Evolutionary conservation across 2,888 invertebrate genomes (phyloP).

Genomic region (Sphecodes monilicornis): DNA sequence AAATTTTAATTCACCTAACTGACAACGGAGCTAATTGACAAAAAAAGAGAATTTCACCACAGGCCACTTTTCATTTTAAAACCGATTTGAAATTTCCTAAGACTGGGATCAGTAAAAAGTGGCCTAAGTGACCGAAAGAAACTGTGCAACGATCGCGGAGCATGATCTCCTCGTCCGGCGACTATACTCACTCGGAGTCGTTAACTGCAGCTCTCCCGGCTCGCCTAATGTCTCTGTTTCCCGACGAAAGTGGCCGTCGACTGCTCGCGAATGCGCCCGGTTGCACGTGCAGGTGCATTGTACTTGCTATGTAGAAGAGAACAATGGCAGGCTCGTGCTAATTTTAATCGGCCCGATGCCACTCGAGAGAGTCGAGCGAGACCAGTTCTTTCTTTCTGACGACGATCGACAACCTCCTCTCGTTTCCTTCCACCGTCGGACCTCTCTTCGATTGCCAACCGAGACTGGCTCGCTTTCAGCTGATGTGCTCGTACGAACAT

Average conservation of each 20-base stretch:
- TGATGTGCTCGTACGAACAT: not conserved
- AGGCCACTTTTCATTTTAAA: not conserved
- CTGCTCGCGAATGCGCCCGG: slow-evolving; percentile 9
- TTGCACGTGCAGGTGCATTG: slow-evolving; percentile 48
- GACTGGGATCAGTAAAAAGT: not conserved
- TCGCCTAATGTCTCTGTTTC: not conserved
- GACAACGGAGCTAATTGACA: not conserved
- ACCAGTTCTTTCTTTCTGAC: slow-evolving; percentile 27
- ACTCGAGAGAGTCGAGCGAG: slow-evolving; percentile 45
- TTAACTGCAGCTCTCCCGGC: slow-evolving; percentile 5
- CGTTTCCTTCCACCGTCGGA: not conserved
- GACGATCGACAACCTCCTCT: slow-evolving; percentile 1
- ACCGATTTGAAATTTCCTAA: not conserved
- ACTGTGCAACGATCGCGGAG: not conserved
- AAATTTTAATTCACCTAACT: not conserved
- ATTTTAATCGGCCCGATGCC: slow-evolving; percentile 70
- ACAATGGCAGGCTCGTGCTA: slow-evolving; percentile 68
- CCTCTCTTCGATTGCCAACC: slow-evolving; percentile 19
- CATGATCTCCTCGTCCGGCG: not conserved
- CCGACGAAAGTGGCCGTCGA: slow-evolving; percentile 10
- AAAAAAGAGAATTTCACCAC: not conserved
- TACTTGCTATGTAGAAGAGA: slow-evolving; percentile 51
- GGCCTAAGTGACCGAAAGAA: slow-evolving; percentile 5
- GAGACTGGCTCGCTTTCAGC: not conserved
- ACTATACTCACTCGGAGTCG: not conserved